Base-by-base conservation (phyloP, 1,140 invertebrate genomes). In the Chelonus insularis region DNA sequence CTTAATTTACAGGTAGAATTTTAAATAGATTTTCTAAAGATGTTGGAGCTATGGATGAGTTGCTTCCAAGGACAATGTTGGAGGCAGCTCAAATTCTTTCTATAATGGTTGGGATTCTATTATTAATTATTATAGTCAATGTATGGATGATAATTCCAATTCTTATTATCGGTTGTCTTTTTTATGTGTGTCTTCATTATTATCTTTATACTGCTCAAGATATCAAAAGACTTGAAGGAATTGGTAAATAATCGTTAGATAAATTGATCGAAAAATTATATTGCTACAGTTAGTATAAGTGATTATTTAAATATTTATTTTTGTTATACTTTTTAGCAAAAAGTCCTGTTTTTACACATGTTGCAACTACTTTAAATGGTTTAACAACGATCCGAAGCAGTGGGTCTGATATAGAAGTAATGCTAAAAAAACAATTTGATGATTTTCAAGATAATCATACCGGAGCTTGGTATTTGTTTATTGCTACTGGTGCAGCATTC, bases 271-370 rank as follows among this genome's bases (percentile, higher is more conserved):
- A 16, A 41, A 41, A 41, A 41, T n/a, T n/a, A n/a, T n/a, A n/a
- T n/a, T n/a, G n/a, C n/a, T n/a, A n/a, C n/a, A n/a, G n/a, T n/a
- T n/a, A n/a, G n/a, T n/a, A n/a, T n/a, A n/a, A n/a, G n/a, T n/a
- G n/a, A n/a, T n/a, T n/a, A n/a, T n/a, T n/a, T n/a, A n/a, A n/a
- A n/a, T n/a, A n/a, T n/a, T n/a, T n/a, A n/a, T n/a, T n/a, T n/a
- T 36, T 55, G 1, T 36, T 39, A 9, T 43, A 1, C 32, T 20
- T 78, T 82, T 25, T 64, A 89, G 87, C 85, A 11, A 85, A 88
- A 54, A 91, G 88, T 78, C 93, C 94, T 0, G 85, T 96, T 0
- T 94, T 93, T 70, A 91, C 91, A 0, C 92, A 95, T 63, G 83
- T 95, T 25, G 90, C 88, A 21, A 85, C 91, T 0, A 89, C 91